Percentiles rank a stretch among this genome's conserved stretches.
Conservation (phyloP, 1,140 invertebrate genomes). For the Colletes gigas region DNA sequence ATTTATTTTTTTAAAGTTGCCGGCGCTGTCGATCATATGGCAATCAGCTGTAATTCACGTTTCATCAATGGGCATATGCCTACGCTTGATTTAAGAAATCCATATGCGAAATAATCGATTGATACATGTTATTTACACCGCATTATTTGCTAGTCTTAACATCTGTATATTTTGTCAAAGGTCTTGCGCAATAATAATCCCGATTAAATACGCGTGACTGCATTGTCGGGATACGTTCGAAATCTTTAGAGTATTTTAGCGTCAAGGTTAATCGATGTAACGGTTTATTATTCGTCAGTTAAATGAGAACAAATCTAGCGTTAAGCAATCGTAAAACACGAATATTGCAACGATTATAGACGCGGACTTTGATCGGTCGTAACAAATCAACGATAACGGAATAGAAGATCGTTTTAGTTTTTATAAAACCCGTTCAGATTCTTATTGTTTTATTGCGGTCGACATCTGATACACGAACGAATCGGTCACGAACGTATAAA, state of each 20-base stretch:
- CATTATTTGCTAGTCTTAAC: not conserved
- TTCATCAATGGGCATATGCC: constrained; percentile 21
- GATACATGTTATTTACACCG: not conserved
- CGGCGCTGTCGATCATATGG: constrained; percentile 71
- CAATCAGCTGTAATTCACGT: constrained; percentile 71
- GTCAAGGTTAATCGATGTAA: constrained; percentile 49
- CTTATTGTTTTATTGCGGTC: not conserved
- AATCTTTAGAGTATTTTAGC: constrained; percentile 29
- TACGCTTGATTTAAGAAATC: not conserved
- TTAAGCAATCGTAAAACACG: constrained; percentile 15
- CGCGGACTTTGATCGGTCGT: not conserved
- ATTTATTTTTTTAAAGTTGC: constrained; percentile 55
- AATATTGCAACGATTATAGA: not conserved
- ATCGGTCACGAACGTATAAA: constrained; percentile 13
- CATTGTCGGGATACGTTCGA: not conserved
- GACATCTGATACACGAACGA: not conserved
- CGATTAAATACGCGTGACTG: not conserved
- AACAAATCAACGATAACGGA: not conserved
- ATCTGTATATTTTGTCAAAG: not conserved
- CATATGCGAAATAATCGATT: not conserved
- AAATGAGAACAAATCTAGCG: constrained; percentile 15
- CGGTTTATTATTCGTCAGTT: constrained; percentile 19
- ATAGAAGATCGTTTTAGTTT: not conserved
- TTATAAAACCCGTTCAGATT: not conserved
- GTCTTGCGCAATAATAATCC: not conserved